Percentiles rank a stretch among this genome's conserved stretches.
Evolutionary conservation across 2,113 vertebrate genomes (phyloP).

Genomic region (Trogon melanurus): DNA sequence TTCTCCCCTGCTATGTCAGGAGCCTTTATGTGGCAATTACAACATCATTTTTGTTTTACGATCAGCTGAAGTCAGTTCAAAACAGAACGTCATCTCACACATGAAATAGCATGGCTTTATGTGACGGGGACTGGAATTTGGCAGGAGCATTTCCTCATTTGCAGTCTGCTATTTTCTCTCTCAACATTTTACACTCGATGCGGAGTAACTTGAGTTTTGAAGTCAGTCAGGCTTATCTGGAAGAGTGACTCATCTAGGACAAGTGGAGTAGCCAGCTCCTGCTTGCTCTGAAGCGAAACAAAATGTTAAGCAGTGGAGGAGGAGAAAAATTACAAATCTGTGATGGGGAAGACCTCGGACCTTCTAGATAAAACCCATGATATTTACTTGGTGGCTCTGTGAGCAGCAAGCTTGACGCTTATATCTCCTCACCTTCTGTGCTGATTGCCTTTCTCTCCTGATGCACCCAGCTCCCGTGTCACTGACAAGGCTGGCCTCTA

Average conservation of each 20-base stretch:
- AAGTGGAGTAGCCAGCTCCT: slow-evolving; percentile 11
- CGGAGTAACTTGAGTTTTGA: slow-evolving; percentile 49
- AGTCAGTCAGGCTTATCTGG: slow-evolving; percentile 59
- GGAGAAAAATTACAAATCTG: background rate
- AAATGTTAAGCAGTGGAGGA: slow-evolving; percentile 18
- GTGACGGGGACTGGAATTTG: slow-evolving; percentile 45
- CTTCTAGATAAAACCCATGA: slow-evolving; percentile 1
- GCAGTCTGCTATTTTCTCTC: slow-evolving; percentile 54
- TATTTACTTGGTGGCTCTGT: rapidly evolving
- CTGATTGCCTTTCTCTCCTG: background rate
- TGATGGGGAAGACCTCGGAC: background rate
- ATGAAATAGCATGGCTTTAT: slow-evolving; percentile 47
- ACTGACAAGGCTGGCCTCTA: background rate
- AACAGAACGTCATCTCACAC: slow-evolving; percentile 62
- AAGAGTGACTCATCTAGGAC: slow-evolving; percentile 64
- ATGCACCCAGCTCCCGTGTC: background rate
- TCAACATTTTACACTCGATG: background rate
- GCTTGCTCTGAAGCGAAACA: background rate
- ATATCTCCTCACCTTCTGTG: background rate
- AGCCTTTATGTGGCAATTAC: slow-evolving; percentile 69
- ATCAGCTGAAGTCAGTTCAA: slow-evolving; percentile 67
- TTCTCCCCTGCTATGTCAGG: slow-evolving; percentile 56
- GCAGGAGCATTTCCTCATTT: slow-evolving; percentile 49
- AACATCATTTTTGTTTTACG: slow-evolving; percentile 66
- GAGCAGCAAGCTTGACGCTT: background rate